Base-by-base conservation (phyloP, 2,113 vertebrate species). In the Vidua macroura region DNA sequence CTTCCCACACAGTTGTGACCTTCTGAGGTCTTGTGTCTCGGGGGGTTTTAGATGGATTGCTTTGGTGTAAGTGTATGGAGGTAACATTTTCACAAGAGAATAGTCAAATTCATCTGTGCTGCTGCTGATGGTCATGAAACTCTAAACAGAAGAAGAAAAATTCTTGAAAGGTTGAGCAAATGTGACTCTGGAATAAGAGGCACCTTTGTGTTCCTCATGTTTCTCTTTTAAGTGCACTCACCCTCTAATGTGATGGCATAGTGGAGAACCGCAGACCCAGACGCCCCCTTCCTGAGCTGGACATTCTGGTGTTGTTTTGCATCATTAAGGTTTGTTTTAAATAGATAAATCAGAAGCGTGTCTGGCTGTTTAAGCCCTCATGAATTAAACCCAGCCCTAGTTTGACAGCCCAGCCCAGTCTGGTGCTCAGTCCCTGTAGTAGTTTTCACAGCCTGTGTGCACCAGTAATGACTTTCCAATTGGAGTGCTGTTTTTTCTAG, bases 41-140 rank as follows among this genome's bases (percentile, higher is more conserved):
- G 43, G 79, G 79, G 51, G 16, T 20, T 78, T 87, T 78, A 75
- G 86, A 31, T 70, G n/a, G 68, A 48, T 80, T 83, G n/a, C 73
- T 88, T 58, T 88, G 68, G 64, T 68, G 13, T 83, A 41, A 91
- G 78, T 53, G 56, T 88, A 41, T 86, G 69, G 88, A 76, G 81
- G 95, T 88, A 96, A 96, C 93, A 72, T 91, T 95, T 93, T 97
- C 96, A 96, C 94, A 96, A 97, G 96, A 97, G 96, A 96, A 95
- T 39, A 46, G 60, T 74, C 27, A 70, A 70, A 60, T 86, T 90
- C 39, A 70, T 85, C n/a, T 30, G 64, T 82, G 76, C 55, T 84
- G 49, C 68, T 82, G 68, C n/a, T 85, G 63, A 7, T 33, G 13
- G 66, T n/a, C 86, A 28, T 30, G 58, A 88, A 96, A 84, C 33